Conservation (phyloP, 2,888 invertebrate genomes). For the Polietes domitor region DNA sequence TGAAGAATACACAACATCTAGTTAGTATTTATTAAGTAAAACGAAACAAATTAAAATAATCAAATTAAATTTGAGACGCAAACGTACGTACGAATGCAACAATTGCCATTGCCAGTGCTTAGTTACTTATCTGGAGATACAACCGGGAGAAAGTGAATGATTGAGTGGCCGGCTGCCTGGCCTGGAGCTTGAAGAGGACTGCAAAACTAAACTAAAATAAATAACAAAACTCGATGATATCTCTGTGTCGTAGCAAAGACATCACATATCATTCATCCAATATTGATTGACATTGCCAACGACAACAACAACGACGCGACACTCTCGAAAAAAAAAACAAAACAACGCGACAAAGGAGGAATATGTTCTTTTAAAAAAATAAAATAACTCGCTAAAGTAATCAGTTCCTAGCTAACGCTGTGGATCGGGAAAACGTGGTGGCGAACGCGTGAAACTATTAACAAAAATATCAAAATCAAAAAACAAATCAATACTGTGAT, state of each 20-base stretch:
- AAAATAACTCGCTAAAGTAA: background rate
- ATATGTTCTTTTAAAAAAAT: constrained; percentile 1
- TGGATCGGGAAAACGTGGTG: background rate
- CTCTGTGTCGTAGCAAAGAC: no score
- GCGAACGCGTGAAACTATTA: background rate
- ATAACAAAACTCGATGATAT: background rate
- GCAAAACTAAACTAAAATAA: background rate
- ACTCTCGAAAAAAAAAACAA: background rate
- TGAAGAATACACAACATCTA: background rate
- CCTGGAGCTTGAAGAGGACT: background rate
- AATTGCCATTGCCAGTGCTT: no score
- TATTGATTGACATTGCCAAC: no score
- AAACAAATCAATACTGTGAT: background rate
- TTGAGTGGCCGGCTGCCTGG: background rate
- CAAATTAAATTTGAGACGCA: constrained; percentile 6
- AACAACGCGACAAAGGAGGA: background rate
- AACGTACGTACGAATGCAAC: background rate
- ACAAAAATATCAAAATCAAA: background rate
- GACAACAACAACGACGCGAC: background rate
- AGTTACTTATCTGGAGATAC: background rate
- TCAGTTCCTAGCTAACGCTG: background rate
- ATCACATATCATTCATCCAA: no score
- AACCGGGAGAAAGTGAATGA: background rate
- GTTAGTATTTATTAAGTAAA: background rate
- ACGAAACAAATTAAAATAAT: constrained; percentile 6